phyloP scores from a whole-genome alignment of 2,888 invertebrate genomes.

The Tenthredo amoena region DNA sequence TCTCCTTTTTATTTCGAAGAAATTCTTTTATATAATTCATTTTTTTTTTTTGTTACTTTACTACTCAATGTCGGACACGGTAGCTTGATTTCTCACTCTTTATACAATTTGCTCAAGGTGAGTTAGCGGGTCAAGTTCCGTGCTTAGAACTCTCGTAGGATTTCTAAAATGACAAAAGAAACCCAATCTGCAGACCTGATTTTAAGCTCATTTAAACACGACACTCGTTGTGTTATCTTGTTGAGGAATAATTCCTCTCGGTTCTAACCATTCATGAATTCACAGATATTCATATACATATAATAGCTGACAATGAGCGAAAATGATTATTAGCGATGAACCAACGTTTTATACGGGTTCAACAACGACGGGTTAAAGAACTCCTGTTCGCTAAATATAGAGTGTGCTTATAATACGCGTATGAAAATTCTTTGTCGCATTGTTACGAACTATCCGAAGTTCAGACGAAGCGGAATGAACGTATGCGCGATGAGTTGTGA shows the following conservation, averaged over 20 bases:
- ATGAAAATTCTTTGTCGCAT: neutral
- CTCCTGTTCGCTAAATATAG: slow-evolving; percentile 22
- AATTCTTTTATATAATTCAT: neutral
- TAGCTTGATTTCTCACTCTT: neutral
- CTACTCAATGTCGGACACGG: neutral
- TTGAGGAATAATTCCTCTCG: neutral
- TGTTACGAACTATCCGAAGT: slow-evolving; percentile 12
- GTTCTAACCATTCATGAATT: neutral
- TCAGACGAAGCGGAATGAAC: neutral
- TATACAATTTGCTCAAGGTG: slow-evolving; percentile 23
- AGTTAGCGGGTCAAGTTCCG: slow-evolving; percentile 20
- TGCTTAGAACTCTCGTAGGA: neutral
- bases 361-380: slow-evolving; percentile 14
- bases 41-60: neutral
- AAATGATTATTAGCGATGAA: slow-evolving; percentile 7
- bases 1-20: neutral
- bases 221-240: neutral
- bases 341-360: neutral
- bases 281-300: neutral
- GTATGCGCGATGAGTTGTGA: neutral
- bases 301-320: neutral
- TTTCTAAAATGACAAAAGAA: slow-evolving; percentile 8
- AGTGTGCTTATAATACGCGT: neutral
- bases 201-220: slow-evolving; percentile 24
- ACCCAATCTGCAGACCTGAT: slow-evolving; percentile 1